Base-by-base conservation (phyloP, 2,888 invertebrate species). In the Idaea biselata region DNA sequence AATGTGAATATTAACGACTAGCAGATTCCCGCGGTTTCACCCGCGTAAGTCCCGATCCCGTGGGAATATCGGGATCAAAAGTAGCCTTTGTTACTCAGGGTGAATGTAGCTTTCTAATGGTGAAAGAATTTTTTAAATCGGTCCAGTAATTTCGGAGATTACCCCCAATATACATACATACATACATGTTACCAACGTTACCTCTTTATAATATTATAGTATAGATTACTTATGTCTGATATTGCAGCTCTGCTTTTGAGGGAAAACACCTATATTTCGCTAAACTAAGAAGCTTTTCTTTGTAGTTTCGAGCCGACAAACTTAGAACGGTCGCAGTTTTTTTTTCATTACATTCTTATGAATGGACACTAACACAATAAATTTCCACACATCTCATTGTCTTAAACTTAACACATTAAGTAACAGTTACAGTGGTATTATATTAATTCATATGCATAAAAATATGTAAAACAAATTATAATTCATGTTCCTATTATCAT, bases 401-500 rank as follows among this genome's bases (percentile, higher is more conserved):
- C 44, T 44, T 33, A 33, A 33, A 33, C 33, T 33, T 44, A 44
- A 44, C 44, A 44, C 44, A 44, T 44, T 44, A 44, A 44, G 44
- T 44, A 44, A 44, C 44, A 14, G 44, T 14, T 44, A 44, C 44
- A 44, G 14, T 44, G 11, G 14, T 44, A 44, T 44, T 44, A 7
- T 44, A 44, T 14, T 44, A 44, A 44, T 44, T 44, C 44, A 44
- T 44, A 44, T 44, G 44, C 44, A 44, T 44, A 65, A 65, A 68
- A 66, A 67, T 55, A 66, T 65, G 70, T 68, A 64, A 65, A 58
- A 56, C 62, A 70, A 66, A 62, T 63, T 63, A 62, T 72, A 68
- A 72, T 65, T 70, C 66, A 33, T 69, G 68, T 67, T 68, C 63
- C 67, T 60, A 63, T 67, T 60, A 54, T 54, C 63, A 69, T 72